Base-by-base conservation (phyloP, 2,888 invertebrate genomes). In the Chalcis sispes region DNA sequence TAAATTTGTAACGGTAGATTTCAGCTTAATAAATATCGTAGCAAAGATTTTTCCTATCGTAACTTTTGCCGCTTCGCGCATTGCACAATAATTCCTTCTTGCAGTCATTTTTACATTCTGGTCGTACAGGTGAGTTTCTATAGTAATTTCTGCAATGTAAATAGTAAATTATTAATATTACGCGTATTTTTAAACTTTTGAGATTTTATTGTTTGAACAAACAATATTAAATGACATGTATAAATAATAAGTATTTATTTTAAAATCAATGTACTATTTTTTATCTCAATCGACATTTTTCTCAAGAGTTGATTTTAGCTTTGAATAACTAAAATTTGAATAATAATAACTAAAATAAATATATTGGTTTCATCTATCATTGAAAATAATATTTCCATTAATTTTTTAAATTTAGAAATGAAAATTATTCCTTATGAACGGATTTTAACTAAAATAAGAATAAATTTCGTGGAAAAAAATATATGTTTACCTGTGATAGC, bases 71-170 rank as follows among this genome's bases (percentile, higher is more conserved):
- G 1, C 42, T 70, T 2, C 72, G 67, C 20, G 73, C 10, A 48
- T 75, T 25, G 42, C 78, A 78, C 13, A 78, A 20, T 29, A 75
- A 18, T 0, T 48, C 40, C 40, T 36, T 59, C 23, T 13, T 32
- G 10, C 78, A 78, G 0, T 18, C 23, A 0, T 42, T 1, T 23
- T 75, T n/a, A n/a, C 78, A 78, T 1, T 32, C 0, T 1, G 78
- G 78, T n/a, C 64, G 69, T 1, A 70, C 56, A 4, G 78, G 70
- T n/a, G 75, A 54, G 36, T 78, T 42, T 59, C 78, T 46, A 29
- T 72, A 78, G 54, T 70, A 73, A 46, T 78, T 78, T 52, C 78
- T 78, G 54, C 0, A 77, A 56, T 18, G 36, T 10, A 52, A 29
- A 20, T 42, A 42, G 29, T 10, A 20, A 20, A 56, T 18, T 29